Evolutionary conservation across 2,797 vertebrate species (phyloP), one percentile per base, ranked within the genome.

Genomic region (Hippoglossus hippoglossus): DNA sequence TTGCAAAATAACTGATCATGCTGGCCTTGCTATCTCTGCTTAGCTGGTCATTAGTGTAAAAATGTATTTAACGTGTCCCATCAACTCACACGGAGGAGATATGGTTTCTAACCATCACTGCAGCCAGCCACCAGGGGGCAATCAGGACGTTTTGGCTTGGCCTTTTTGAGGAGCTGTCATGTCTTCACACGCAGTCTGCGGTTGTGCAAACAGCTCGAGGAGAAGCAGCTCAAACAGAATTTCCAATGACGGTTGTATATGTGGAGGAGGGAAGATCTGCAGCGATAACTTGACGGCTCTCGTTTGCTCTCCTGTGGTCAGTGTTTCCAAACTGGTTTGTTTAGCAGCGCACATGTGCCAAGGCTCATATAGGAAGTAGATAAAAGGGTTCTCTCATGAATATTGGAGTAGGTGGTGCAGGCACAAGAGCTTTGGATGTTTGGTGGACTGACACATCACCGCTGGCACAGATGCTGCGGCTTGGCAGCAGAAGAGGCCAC

Each of bases 401-500:
- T 81, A 74, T 61, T 71, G 66, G 63, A 79, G 55, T 0, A 58
- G 63, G 56, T 53, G 57, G 57, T 25, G 24, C 3, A 58, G 26
- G 57, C 50, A 64, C 70, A 36, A 9, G 44, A 46, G 67, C 21
- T 69, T 51, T 75, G 71, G 63, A 77, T 67, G 76, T 34, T 58
- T 34, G 55, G 19, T 47, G 67, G 77, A 77, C 69, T 52, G 74
- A 61, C 75, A 60, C 46, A 70, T 54, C 55, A 70, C 63, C 57
- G 59, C 18, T 81, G 75, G 70, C 62, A 73, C 67, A 26, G 39
- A 46, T 22, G 64, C 51, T 44, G 76, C 34, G 68, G 77, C 53
- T 80, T 81, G 81, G 79, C 77, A 71, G 61, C 39, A 71, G 55
- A 50, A 78, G 57, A 71, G 61, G 66, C 75, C 8, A 60, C 71